These are phyloP conservation scores for Diarsia mendica DNA, from an alignment of 2,888 invertebrate genomes.

Conservation along the genomic window DNA sequence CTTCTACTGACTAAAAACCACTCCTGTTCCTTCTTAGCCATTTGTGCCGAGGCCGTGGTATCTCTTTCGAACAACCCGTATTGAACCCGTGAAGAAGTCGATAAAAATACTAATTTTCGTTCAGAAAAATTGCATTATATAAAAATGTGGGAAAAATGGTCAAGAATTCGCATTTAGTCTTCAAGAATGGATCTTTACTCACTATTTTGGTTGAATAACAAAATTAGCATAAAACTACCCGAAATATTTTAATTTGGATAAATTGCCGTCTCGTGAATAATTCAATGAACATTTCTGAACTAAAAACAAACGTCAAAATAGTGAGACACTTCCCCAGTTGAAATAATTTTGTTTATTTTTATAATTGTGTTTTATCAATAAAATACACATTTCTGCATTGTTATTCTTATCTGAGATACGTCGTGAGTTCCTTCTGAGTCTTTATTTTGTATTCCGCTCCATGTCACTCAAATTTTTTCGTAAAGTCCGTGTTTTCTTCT, in stretches of 20 bases:
- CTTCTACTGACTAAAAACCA: too few relatives aligned
- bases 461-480: constrained; percentile 57
- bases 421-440: background rate
- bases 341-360: constrained; percentile 53
- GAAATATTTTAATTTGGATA: background rate
- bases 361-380: constrained; percentile 38
- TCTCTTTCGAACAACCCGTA: too few relatives aligned
- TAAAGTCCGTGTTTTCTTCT: constrained; percentile 44
- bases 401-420: background rate
- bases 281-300: constrained; percentile 41
- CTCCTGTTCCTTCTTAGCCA: too few relatives aligned
- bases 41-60: too few relatives aligned
- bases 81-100: too few relatives aligned
- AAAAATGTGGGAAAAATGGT: background rate
- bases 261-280: background rate
- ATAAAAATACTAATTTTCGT: background rate
- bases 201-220: background rate
- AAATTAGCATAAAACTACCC: background rate
- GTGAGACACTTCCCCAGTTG: constrained; percentile 9
- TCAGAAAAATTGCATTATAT: constrained; percentile 11
- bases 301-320: constrained; percentile 35
- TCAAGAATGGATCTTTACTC: background rate
- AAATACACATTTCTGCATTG: constrained; percentile 11
- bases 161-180: background rate
- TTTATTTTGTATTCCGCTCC: constrained; percentile 20